phyloP scores from a whole-genome alignment of 2,888 invertebrate genomes.

The Perdita meconis region DNA sequence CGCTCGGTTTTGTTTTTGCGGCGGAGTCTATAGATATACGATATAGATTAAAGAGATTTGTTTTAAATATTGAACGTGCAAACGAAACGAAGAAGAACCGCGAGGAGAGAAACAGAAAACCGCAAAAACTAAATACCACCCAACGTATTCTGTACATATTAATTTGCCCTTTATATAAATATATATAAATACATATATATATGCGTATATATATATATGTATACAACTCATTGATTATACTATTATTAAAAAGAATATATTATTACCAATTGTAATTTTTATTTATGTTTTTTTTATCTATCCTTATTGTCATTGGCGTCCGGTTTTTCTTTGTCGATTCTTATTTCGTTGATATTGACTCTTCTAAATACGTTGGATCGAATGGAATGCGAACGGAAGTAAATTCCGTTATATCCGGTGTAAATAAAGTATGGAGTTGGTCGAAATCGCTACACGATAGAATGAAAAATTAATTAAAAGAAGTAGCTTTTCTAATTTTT shows the following conservation, averaged over 20 bases:
- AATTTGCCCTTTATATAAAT: constrained; percentile 78
- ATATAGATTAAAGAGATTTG: constrained; percentile 15
- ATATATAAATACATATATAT: constrained; percentile 66
- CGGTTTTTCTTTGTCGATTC: constrained; percentile 23
- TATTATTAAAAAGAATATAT: constrained; percentile 81
- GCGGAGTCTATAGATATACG: constrained; percentile 60
- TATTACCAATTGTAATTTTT: constrained; percentile 80
- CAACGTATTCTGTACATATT: constrained; percentile 83
- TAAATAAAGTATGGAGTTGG: not conserved
- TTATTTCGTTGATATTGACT: constrained; percentile 13
- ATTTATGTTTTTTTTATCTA: constrained; percentile 64
- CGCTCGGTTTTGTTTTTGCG: constrained; percentile 70
- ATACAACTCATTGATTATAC: constrained; percentile 80
- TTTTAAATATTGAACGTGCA: constrained; percentile 57
- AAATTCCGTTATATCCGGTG: not conserved
- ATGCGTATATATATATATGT: constrained; percentile 73
- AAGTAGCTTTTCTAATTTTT: not conserved
- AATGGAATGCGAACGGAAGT: not conserved
- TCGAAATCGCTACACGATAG: too few species aligned
- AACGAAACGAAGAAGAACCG: constrained; percentile 53
- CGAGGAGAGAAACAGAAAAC: constrained; percentile 34
- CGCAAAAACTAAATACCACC: constrained; percentile 77
- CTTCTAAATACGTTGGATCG: not conserved
- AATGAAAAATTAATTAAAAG: too few species aligned
- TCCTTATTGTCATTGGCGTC: constrained; percentile 36